phyloP scores from a whole-genome alignment of 1,140 invertebrate genomes.

The Aphis gossypii region DNA sequence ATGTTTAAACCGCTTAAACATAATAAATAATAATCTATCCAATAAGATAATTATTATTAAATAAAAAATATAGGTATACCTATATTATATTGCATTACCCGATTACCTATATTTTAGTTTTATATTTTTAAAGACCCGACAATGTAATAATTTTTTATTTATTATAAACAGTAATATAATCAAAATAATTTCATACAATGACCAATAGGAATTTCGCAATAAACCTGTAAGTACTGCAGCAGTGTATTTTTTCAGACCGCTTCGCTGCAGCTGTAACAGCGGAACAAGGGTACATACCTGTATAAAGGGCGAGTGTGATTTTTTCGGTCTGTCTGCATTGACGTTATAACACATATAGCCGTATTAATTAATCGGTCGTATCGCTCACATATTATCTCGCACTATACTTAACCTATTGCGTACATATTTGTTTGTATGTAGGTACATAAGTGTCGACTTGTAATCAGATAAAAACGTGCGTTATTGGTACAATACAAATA shows the following conservation, averaged over 20 bases:
- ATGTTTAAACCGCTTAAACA: background rate
- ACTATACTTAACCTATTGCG: background rate
- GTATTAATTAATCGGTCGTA: background rate
- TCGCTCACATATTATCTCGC: background rate
- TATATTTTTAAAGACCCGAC: too few relatives aligned
- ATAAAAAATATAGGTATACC: too few relatives aligned
- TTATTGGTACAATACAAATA: background rate
- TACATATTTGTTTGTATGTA: background rate
- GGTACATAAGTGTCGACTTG: background rate
- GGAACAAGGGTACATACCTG: background rate
- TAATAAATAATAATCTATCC: too few relatives aligned
- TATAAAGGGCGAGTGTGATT: background rate
- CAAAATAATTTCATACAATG: too few relatives aligned
- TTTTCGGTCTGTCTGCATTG: background rate
- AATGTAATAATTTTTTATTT: too few relatives aligned
- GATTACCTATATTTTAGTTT: too few relatives aligned
- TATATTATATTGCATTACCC: too few relatives aligned
- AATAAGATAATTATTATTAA: background rate
- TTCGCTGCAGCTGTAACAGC: background rate
- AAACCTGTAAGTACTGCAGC: background rate
- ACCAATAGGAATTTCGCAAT: too few relatives aligned
- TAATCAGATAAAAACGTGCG: background rate
- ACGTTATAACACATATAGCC: background rate
- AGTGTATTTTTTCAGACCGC: background rate
- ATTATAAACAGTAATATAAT: too few relatives aligned